phyloP scores from a whole-genome alignment of 2,888 invertebrate genomes.

The Oxyteleia sp. region DNA sequence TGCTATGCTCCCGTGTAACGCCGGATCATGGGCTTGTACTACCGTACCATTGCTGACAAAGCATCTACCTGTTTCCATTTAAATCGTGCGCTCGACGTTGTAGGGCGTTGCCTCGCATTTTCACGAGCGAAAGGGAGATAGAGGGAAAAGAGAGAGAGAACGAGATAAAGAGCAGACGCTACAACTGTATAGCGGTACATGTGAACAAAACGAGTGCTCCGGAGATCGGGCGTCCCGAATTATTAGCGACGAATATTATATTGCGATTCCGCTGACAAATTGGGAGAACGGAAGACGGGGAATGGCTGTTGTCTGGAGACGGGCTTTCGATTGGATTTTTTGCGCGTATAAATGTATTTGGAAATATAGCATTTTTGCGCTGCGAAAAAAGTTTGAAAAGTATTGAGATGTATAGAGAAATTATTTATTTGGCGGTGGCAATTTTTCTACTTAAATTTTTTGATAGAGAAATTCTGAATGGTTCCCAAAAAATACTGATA shows the following conservation, averaged over 20 bases:
- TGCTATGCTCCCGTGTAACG: conserved; percentile 71
- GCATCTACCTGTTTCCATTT: conserved; percentile 81
- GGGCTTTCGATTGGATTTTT: background rate
- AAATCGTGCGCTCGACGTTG: conserved; percentile 77
- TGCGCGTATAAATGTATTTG: no score
- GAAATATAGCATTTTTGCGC: no score
- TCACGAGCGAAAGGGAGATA: no score
- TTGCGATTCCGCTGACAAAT: conserved; percentile 54
- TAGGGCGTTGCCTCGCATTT: conserved; percentile 72
- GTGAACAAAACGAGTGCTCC: conserved; percentile 38
- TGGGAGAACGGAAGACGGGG: conserved; percentile 16
- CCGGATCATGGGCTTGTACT: conserved; percentile 74
- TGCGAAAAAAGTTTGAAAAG: no score
- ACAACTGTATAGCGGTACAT: conserved; percentile 55
- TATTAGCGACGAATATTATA: conserved; percentile 61
- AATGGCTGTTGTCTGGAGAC: conserved; percentile 7
- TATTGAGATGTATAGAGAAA: no score
- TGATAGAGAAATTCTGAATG: no score
- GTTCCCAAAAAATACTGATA: no score
- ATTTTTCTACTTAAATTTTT: no score
- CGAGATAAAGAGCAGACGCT: conserved; percentile 44
- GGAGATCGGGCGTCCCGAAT: conserved; percentile 44
- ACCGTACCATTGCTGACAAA: conserved; percentile 78
- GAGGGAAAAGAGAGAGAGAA: no score
- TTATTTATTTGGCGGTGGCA: no score